Percentiles rank a stretch among this genome's conserved stretches.
These are phyloP conservation scores for Excalfactoria chinensis DNA, from an alignment of 2,113 vertebrate genomes.

Conservation along the genomic window DNA sequence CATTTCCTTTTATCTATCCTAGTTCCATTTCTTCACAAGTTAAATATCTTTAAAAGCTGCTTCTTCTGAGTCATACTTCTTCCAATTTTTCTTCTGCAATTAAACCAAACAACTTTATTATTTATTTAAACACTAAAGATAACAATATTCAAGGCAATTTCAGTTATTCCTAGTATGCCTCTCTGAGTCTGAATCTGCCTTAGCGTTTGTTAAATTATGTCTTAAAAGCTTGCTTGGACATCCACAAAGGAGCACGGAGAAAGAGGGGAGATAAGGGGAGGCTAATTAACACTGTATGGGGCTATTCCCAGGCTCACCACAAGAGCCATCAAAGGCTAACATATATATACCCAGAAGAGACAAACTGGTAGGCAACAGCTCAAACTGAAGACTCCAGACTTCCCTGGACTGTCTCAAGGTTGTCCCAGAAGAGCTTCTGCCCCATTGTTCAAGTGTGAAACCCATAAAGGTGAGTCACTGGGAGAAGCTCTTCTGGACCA, in stretches of 20 bases:
- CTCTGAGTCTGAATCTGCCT: neutral
- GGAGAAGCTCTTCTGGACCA: neutral
- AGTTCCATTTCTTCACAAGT: neutral
- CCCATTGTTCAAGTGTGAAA: neutral
- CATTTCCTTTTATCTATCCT: neutral
- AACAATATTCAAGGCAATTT: neutral
- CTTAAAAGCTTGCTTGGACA: neutral
- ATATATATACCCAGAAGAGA: neutral
- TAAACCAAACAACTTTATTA: neutral
- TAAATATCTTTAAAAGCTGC: neutral
- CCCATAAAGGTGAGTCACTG: neutral
- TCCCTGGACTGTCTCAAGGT: neutral
- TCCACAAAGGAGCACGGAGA: neutral
- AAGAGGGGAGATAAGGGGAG: neutral
- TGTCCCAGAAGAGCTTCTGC: neutral
- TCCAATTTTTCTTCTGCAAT: neutral
- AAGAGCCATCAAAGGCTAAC: neutral
- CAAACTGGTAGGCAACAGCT: neutral
- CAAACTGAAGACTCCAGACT: neutral
- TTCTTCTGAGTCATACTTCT: neutral
- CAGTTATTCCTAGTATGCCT: neutral
- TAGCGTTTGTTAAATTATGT: neutral
- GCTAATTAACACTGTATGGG: neutral
- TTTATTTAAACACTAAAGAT: neutral
- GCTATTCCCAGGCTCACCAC: neutral